Conservation (phyloP, 1,140 invertebrate species). For the Polypedilum pembai region DNA sequence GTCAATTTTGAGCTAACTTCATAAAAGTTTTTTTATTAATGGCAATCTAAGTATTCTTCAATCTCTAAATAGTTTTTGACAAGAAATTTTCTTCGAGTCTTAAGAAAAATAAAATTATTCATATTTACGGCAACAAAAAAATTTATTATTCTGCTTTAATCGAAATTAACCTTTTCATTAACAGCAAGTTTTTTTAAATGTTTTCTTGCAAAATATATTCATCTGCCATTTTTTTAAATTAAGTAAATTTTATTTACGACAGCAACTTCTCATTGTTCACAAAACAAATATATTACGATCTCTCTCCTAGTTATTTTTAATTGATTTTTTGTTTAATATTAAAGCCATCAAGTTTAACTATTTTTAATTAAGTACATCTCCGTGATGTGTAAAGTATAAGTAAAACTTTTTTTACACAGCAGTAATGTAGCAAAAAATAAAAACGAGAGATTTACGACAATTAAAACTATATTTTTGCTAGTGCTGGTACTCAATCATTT, state of each 20-base stretch:
- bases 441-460: no score
- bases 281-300: not conserved
- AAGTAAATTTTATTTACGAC: not conserved
- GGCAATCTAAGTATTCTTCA: no score
- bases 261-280: not conserved
- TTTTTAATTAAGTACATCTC: conserved; percentile 14
- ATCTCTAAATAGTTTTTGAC: no score
- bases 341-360: conserved; percentile 5
- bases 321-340: not conserved
- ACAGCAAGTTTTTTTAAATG: not conserved
- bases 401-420: not conserved
- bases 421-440: no score
- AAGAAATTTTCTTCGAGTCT: no score
- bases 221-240: not conserved
- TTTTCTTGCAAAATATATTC: not conserved
- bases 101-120: no score
- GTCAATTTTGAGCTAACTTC: no score
- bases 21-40: no score
- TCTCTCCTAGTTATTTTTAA: not conserved
- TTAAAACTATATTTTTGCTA: not conserved
- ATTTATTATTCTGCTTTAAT: not conserved
- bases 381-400: not conserved
- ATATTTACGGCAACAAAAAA: not conserved
- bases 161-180: not conserved
- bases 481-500: not conserved